phyloP scores from a whole-genome alignment of 2,797 vertebrate species.

The Pygocentrus nattereri region DNA sequence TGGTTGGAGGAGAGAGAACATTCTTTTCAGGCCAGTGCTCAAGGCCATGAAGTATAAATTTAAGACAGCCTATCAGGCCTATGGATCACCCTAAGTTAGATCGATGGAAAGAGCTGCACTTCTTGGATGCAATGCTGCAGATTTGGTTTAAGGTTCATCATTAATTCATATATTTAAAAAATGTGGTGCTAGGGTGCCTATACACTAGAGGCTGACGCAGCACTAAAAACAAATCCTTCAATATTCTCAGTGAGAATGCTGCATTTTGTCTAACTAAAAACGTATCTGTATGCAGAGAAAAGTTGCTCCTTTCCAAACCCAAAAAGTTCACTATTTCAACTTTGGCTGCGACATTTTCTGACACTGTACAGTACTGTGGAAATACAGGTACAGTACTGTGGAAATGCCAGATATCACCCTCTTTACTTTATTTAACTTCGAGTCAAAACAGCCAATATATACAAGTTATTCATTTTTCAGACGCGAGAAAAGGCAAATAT shows the following conservation, averaged over 20 bases:
- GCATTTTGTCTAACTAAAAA: background rate
- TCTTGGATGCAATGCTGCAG: background rate
- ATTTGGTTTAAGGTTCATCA: conserved; percentile 1
- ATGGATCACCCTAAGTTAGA: conserved; percentile 18
- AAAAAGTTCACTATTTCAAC: too few relatives aligned
- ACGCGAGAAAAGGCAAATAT: too few relatives aligned
- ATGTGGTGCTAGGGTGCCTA: background rate
- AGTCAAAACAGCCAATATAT: too few relatives aligned
- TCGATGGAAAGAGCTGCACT: background rate
- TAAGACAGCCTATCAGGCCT: background rate
- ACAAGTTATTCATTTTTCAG: too few relatives aligned
- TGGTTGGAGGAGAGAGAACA: conserved; percentile 9
- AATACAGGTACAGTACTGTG: too few relatives aligned
- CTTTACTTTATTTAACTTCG: too few relatives aligned
- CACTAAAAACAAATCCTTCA: background rate
- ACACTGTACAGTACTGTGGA: too few relatives aligned
- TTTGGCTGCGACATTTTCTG: too few relatives aligned
- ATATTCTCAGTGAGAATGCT: background rate
- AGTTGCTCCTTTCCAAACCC: too few relatives aligned
- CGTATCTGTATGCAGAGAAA: too few relatives aligned
- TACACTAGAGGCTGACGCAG: background rate
- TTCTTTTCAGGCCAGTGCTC: conserved; percentile 41
- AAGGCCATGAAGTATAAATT: conserved; percentile 41
- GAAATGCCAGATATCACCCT: too few relatives aligned
- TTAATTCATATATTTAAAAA: conserved; percentile 23